phyloP scores from a whole-genome alignment of 2,113 vertebrate species.

The Manacus vitellinus region DNA sequence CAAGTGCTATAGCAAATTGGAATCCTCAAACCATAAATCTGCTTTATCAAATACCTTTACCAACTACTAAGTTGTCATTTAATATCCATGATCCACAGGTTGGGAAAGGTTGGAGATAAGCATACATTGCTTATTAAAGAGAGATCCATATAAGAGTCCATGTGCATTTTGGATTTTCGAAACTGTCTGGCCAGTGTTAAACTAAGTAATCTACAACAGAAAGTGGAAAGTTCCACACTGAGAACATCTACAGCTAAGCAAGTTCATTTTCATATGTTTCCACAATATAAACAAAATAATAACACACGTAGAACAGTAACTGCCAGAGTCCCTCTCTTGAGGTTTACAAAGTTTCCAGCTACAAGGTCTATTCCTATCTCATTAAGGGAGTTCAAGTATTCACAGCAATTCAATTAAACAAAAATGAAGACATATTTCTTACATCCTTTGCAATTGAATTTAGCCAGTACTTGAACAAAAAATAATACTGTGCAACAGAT shows the following conservation, averaged over 20 bases:
- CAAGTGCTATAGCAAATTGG: background rate
- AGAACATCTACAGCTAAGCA: background rate
- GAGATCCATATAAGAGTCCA: background rate
- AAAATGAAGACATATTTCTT: background rate
- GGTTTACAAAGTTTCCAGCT: background rate
- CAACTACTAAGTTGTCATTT: background rate
- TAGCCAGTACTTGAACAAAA: background rate
- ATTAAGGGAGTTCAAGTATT: background rate
- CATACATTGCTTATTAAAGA: background rate
- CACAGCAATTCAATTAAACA: background rate
- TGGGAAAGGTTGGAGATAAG: background rate
- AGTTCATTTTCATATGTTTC: background rate
- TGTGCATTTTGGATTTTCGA: background rate
- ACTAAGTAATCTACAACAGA: background rate
- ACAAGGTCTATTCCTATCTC: background rate
- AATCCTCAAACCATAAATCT: background rate
- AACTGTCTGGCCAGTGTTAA: background rate
- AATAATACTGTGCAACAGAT: background rate
- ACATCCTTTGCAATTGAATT: background rate
- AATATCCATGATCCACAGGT: background rate
- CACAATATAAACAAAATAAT: conserved; percentile 7
- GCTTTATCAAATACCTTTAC: background rate
- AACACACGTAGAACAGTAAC: background rate
- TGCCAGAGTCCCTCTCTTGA: background rate
- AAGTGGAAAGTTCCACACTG: background rate